Conservation (phyloP, 2,888 invertebrate genomes). For the Microplitis deprimator region DNA sequence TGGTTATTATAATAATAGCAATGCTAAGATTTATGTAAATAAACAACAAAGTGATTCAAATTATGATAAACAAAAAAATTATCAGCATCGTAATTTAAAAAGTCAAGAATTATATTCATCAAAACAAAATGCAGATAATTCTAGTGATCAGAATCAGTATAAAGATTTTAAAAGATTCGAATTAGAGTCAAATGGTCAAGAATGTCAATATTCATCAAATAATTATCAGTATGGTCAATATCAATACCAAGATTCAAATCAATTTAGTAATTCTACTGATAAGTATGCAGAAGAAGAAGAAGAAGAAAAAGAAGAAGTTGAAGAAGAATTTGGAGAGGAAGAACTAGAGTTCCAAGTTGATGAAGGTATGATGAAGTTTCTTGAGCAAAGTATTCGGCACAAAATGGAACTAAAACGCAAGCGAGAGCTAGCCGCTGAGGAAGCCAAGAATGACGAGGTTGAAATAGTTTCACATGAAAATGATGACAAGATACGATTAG, state of each 20-base stretch:
- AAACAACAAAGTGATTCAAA: neutral
- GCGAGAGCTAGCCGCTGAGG: constrained; percentile 50
- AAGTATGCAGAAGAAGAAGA: constrained; percentile 50
- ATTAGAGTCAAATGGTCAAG: neutral
- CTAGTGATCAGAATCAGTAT: too few species aligned
- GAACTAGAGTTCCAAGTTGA: constrained; percentile 75
- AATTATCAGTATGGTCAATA: neutral
- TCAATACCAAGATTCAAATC: constrained; percentile 14
- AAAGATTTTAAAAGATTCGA: neutral
- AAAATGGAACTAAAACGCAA: constrained; percentile 68
- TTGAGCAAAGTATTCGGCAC: constrained; percentile 76
- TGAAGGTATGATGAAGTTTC: constrained; percentile 77
- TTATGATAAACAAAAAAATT: neutral
- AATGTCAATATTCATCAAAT: neutral
- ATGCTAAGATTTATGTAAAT: neutral
- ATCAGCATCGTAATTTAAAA: neutral
- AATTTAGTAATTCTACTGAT: neutral
- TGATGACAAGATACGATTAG: constrained; percentile 63
- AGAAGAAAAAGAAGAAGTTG: constrained; percentile 51
- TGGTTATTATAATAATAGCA: constrained; percentile 1
- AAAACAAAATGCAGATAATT: too few species aligned
- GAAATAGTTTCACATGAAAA: constrained; percentile 48
- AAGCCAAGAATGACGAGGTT: constrained; percentile 37
- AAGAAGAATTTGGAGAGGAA: constrained; percentile 54
- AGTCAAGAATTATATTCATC: too few species aligned